phyloP scores from a whole-genome alignment of 2,113 vertebrate genomes.

The Nicator chloris region DNA sequence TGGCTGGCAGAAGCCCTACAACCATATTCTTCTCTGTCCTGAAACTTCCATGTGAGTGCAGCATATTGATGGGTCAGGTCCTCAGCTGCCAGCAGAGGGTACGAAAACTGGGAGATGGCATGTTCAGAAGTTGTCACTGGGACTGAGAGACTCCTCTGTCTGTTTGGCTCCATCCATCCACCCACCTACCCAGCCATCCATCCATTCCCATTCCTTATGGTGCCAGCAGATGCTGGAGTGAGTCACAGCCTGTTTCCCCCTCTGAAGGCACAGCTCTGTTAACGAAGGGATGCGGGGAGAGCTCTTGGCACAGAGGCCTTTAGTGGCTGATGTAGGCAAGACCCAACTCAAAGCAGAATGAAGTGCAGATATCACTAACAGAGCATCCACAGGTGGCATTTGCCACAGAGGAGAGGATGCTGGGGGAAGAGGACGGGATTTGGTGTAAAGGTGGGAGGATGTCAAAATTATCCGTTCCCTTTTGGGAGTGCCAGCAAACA shows the following conservation, averaged over 20 bases:
- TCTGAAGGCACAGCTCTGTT: background rate
- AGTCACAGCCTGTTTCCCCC: background rate
- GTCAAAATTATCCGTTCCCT: background rate
- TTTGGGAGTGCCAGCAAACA: background rate
- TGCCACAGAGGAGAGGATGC: background rate
- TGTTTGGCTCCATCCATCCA: background rate
- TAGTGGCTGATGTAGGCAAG: background rate
- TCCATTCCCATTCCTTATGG: background rate
- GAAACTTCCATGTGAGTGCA: background rate
- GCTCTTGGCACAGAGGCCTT: background rate
- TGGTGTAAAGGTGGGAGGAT: background rate
- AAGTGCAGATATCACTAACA: background rate
- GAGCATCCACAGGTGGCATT: background rate
- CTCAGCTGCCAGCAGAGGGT: background rate
- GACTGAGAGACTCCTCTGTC: background rate
- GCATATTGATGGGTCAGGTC: background rate
- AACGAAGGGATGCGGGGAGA: background rate
- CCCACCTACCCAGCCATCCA: background rate
- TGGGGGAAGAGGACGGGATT: background rate
- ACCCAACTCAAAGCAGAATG: background rate
- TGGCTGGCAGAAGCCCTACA: background rate
- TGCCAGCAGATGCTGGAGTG: conserved; percentile 3
- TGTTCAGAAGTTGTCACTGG: background rate
- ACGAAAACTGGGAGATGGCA: background rate
- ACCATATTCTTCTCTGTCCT: background rate